Base-by-base conservation (phyloP, 2,113 vertebrate genomes). In the Ursus arctos region DNA sequence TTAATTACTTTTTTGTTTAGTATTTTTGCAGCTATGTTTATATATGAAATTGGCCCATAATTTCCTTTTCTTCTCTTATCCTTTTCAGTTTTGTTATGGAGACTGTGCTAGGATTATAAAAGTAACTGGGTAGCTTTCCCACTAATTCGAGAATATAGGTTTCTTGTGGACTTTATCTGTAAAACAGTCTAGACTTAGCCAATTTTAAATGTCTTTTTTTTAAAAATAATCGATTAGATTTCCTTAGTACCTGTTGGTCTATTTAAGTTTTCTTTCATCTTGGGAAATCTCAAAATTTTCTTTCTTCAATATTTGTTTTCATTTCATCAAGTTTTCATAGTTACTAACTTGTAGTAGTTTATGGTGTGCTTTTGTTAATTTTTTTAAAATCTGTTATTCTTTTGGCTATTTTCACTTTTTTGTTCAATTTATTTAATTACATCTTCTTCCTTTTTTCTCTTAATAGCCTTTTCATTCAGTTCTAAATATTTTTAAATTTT, bases 401-500 rank as follows among this genome's bases (percentile, higher is more conserved):
- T 40, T 71, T 51, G 3, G 18, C 5, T 86, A 15, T 33, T 86
- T 95, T 83, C 51, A 47, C 36, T 36, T 69, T 79, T 76, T 57
- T 74, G 10, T 61, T 55, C 10, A 69, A 15, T 40, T 12, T 71
- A 76, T 88, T 79, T 84, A 53, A 72, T 84, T 67, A 83, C 33
- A 57, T 77, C n/a, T 85, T 71, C 12, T 33, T 87, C 26, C 28
- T 19, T n/a, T 87, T 91, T 63, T 95, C 8, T 91, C 16, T 83
- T 72, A n/a, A n/a, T 61, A 8, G 0, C 6, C 22, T 88, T 84
- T 94, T 92, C 31, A 67, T 93, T 91, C 16, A 43, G 5, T 93
- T 65, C 57, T 65, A 95, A 94, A 61, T 92, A 93, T 53, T 94
- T 94, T 93, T 11, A 88, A 71, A 84, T 92, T 85, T 79, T 86